Evolutionary conservation across 2,113 vertebrate species (phyloP), one percentile per base, ranked within the genome.

Genomic region (Hassar affinis): DNA sequence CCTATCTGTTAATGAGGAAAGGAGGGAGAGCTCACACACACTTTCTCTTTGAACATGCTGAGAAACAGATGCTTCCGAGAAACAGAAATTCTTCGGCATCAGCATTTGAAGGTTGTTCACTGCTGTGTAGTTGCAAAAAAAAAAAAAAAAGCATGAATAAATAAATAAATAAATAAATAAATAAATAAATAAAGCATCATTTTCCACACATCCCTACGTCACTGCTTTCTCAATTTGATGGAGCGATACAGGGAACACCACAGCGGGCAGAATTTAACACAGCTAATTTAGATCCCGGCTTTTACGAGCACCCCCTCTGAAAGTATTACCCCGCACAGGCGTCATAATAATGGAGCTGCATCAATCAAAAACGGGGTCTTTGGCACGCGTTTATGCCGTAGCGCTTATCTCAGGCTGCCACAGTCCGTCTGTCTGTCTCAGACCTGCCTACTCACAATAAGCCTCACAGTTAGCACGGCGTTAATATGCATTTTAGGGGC

Each of bases 371-470:
- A 5, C 82, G 15, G 85, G 69, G 62, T 87, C 82, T 76, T 84
- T 86, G 90, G 90, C 89, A 92, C 89, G 87, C 49, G 72, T 54
- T 89, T 87, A 88, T 87, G 91, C 90, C 93, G 92, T 93, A 92
- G 92, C 91, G 90, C 93, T 95, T 93, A 95, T 94, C 94, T 93
- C 86, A 56, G 87, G 86, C 88, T 91, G 91, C 91, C 93, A 94
- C 92, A 87, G 92, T 84, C 89, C 69, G 93, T 92, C 88, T 76
- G 92, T 92, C 90, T 89, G 92, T 91, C 83, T 89, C 88, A 85
- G 88, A 86, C 57, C 88, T 62, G 89, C 88, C 90, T 84, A 83
- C 86, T 89, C 75, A 85, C 88, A 79, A 84, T 74, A 74, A 85
- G 82, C 85, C 90, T 88, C 59, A 88, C 88, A 90, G 90, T 93